A percentile compares a stretch with the other conserved stretches of the same genome.
phyloP scores from a whole-genome alignment of 2,888 invertebrate species.

The Miltochrista miniata region DNA sequence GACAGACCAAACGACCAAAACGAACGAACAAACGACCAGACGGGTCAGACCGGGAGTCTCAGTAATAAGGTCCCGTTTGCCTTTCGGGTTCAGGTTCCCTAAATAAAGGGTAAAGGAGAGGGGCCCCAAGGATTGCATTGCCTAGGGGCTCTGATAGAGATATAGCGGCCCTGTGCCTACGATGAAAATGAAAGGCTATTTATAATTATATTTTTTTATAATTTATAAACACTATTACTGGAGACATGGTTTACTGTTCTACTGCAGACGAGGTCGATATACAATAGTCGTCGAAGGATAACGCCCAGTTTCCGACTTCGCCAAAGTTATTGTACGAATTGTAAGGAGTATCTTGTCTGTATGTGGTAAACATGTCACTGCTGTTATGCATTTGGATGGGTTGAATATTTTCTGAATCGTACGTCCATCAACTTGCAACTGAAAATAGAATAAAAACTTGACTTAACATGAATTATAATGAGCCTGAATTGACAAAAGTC shows the following conservation, averaged over 20 bases:
- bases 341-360: constrained; percentile 49
- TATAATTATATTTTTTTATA: neutral
- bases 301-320: constrained; percentile 16
- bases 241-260: neutral
- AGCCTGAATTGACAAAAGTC: no score
- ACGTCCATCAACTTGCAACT: constrained; percentile 60
- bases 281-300: constrained; percentile 41
- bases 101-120: no score
- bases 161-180: no score
- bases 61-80: no score
- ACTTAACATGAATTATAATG: no score
- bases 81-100: no score
- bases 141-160: no score
- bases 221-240: constrained; percentile 1
- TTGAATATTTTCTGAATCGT: constrained; percentile 52
- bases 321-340: constrained; percentile 45
- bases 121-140: no score
- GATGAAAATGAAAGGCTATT: no score
- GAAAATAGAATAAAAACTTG: constrained; percentile 13
- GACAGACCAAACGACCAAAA: no score
- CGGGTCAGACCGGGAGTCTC: no score
- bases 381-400: constrained; percentile 49
- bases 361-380: constrained; percentile 54
- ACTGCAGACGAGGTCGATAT: constrained; percentile 26
- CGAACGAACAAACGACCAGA: no score